Conservation (phyloP, 2,113 vertebrate species). For the Cynocephalus volans region DNA sequence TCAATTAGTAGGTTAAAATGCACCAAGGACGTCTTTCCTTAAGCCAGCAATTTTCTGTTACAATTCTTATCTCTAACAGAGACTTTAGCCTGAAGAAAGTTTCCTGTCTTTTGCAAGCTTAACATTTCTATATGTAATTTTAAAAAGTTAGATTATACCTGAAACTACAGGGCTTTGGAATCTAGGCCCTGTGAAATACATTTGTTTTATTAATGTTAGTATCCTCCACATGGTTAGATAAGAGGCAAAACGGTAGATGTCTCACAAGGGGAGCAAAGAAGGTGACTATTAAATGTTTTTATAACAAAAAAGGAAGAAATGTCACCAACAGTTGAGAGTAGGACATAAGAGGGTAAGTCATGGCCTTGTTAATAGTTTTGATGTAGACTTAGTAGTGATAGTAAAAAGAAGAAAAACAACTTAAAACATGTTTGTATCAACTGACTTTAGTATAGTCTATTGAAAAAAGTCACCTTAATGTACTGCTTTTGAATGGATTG, state of each 20-base stretch:
- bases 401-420: not conserved
- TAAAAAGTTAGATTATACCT: no score
- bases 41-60: no score
- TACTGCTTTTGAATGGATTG: not conserved
- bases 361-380: not conserved
- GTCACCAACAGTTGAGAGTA: not conserved
- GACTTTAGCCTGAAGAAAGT: no score
- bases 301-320: not conserved
- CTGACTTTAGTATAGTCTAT: not conserved
- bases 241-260: not conserved
- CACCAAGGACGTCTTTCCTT: no score
- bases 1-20: no score
- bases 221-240: not conserved
- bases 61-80: no score
- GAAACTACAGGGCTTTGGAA: no score
- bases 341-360: not conserved
- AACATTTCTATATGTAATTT: no score
- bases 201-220: no score
- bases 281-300: not conserved
- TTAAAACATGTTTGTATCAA: not conserved
- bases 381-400: not conserved
- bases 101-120: no score
- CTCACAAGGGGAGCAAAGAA: not conserved
- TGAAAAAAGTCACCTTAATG: not conserved
- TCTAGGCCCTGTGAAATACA: no score